Evolutionary conservation across 2,888 invertebrate genomes (phyloP).

Genomic region (Eupithecia dodoneata): DNA sequence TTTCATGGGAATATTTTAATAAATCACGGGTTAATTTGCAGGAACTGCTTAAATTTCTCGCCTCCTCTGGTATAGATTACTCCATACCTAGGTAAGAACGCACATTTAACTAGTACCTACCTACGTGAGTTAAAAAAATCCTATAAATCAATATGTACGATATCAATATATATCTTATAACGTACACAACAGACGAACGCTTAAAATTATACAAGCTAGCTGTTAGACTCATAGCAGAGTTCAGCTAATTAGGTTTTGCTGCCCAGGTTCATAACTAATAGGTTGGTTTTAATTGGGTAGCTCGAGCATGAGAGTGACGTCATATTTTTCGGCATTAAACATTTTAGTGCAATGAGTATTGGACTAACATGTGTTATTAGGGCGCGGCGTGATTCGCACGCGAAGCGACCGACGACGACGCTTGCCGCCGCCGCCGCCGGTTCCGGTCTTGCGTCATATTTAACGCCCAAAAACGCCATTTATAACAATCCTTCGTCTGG

Average conservation of each 20-base stretch:
- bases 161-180: neutral
- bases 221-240: neutral
- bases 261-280: neutral
- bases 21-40: neutral
- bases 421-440: constrained; percentile 44
- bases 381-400: constrained; percentile 48
- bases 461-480: constrained; percentile 1
- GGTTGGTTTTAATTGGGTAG: constrained; percentile 8
- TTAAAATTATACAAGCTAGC: neutral
- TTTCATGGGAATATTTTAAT: constrained; percentile 4
- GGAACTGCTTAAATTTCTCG: neutral
- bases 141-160: neutral
- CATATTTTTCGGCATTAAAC: constrained; percentile 57
- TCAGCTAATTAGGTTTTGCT: neutral
- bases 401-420: constrained; percentile 34
- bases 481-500: neutral
- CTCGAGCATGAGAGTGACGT: constrained; percentile 51
- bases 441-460: constrained; percentile 54
- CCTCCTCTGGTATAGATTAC: too few species aligned
- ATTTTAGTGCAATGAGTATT: constrained; percentile 52
- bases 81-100: neutral
- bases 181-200: neutral
- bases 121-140: neutral
- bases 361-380: constrained; percentile 52
- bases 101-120: neutral